Percentiles rank a stretch among this genome's conserved stretches.
phyloP scores from a whole-genome alignment of 2,888 invertebrate genomes.

The Timandra comae region DNA sequence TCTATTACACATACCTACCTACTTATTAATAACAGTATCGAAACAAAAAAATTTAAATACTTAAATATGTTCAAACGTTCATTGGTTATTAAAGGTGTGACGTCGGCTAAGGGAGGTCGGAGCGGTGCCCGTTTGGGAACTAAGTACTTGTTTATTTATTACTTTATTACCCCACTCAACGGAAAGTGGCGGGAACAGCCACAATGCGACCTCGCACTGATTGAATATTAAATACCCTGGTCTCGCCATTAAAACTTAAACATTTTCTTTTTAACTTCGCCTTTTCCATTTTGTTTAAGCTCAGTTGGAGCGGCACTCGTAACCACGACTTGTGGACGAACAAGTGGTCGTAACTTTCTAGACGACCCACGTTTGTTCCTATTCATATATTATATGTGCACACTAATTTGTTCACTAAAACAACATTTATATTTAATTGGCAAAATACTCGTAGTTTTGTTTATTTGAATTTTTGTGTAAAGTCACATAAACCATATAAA shows the following conservation, averaged over 20 bases:
- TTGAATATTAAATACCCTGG: conserved; percentile 58
- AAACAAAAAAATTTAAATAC: no score
- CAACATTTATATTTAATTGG: no score
- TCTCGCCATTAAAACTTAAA: conserved; percentile 33
- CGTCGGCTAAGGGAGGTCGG: conserved; percentile 7
- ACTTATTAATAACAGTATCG: no score
- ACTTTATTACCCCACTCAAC: conserved; percentile 64
- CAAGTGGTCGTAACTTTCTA: conserved; percentile 10
- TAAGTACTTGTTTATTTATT: conserved; percentile 63
- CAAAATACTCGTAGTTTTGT: no score
- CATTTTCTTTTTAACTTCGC: conserved; percentile 21
- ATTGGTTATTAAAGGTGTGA: conserved; percentile 5
- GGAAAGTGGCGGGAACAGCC: conserved; percentile 55
- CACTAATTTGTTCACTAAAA: neutral
- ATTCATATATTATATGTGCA: no score
- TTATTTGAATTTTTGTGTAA: no score
- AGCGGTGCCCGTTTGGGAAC: conserved; percentile 20
- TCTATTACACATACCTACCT: no score
- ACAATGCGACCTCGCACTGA: conserved; percentile 55
- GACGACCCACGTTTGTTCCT: conserved; percentile 1
- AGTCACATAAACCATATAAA: no score
- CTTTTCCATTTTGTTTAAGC: conserved; percentile 5
- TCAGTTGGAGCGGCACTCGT: conserved; percentile 5
- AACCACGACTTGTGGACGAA: conserved; percentile 5
- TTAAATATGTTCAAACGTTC: no score